Base-by-base conservation (phyloP, 2,113 vertebrate species). In the Protomyctophum bolini region DNA sequence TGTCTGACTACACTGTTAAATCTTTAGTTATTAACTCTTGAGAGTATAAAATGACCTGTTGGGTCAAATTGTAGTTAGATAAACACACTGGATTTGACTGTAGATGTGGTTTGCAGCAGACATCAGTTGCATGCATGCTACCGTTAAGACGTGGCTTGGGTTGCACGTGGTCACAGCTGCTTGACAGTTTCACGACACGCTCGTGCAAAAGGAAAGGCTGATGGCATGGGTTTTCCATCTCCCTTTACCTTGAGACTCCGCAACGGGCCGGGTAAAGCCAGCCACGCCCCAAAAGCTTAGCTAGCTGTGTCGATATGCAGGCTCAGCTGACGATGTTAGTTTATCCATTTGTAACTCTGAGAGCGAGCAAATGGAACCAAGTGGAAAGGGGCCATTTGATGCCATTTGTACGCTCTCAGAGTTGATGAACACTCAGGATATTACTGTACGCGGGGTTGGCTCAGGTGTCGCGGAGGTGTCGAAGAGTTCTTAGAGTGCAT, bases 211-310 rank as follows among this genome's bases (percentile, higher is more conserved):
- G 78, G 66, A 75, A 76, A 79, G 68, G 63, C 63, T 33, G 33
- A 41, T 41, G 33, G 73, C 50, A 65, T 55, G 55, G 72, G 66
- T 62, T 77, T 65, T 78, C 45, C 49, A 48, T 75, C 74, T 73
- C 29, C 83, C 76, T 41, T 82, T 79, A 83, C 85, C 73, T 87
- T 83, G 75, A 83, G 82, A 81, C 76, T 81, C 77, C 61, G 77
- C 81, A 78, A 76, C 72, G 21, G 59, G 9, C 69, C 76, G 59
- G 63, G 59, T 51, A 67, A 76, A 78, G 78, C 78, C 69, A 75
- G 79, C 60, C 67, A 58, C 58, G 73, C 77, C 72, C 70, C 74
- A 71, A 51, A 79, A 68, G 72, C 72, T 56, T 63, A 50, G 63
- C 79, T 81, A 73, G 82, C 72, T 52, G 1, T 61, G 46, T 45